Evolutionary conservation across 1,140 invertebrate species (phyloP).

Genomic region (Drosophila burlai): DNA sequence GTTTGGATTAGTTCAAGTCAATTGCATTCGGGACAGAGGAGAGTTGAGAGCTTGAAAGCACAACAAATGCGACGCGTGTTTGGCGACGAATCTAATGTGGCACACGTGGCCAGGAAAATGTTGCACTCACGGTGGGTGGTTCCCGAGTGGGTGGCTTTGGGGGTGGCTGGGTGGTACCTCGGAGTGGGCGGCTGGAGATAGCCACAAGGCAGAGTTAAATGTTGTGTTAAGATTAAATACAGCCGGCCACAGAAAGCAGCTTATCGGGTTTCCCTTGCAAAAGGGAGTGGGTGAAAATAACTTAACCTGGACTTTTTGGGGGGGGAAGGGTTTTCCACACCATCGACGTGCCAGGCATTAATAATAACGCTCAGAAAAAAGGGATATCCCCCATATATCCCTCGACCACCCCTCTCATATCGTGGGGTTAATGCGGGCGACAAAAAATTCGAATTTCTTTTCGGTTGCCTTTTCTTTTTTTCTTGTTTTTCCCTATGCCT

Average conservation of each 20-base stretch:
- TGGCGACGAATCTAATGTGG: slow-evolving; percentile 80
- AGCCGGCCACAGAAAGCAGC: slow-evolving; percentile 73
- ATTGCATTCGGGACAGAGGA: slow-evolving; percentile 66
- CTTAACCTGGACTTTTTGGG: slow-evolving; percentile 26
- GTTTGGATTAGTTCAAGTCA: slow-evolving; percentile 84
- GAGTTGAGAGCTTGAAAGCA: slow-evolving; percentile 21
- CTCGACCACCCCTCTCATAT: neutral
- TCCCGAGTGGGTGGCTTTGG: slow-evolving; percentile 34
- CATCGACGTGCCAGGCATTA: slow-evolving; percentile 69
- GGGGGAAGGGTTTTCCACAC: slow-evolving; percentile 57
- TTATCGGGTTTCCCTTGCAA: slow-evolving; percentile 53
- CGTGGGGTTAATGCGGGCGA: slow-evolving; percentile 61
- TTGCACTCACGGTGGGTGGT: slow-evolving; percentile 63
- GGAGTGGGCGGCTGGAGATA: slow-evolving; percentile 44
- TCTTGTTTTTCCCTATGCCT: slow-evolving; percentile 43
- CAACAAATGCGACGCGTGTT: slow-evolving; percentile 63
- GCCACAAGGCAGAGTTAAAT: slow-evolving; percentile 72
- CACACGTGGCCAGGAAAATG: slow-evolving; percentile 65
- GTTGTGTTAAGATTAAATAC: slow-evolving; percentile 82
- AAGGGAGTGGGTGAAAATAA: neutral
- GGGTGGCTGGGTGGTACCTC: slow-evolving; percentile 8
- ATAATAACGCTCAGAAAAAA: slow-evolving; percentile 35
- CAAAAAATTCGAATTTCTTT: slow-evolving; percentile 40
- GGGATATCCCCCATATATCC: slow-evolving; percentile 33
- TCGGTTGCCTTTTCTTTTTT: slow-evolving; percentile 3